Conservation (phyloP, 2,888 invertebrate species). For the Stegophylla sp. region DNA sequence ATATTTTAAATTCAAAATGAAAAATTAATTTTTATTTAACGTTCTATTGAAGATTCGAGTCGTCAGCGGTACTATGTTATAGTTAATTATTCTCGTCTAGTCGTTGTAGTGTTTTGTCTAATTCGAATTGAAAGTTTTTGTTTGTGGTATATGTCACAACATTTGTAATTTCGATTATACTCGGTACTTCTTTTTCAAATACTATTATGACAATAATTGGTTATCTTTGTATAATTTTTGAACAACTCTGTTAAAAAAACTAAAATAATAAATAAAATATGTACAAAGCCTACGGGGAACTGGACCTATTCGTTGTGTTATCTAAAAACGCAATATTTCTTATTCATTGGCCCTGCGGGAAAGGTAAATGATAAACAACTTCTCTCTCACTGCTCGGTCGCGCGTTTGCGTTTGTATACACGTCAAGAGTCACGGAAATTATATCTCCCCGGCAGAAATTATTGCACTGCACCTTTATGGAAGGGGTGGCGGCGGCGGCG, state of each 20-base stretch:
- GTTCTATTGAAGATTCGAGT: too few species aligned
- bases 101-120: too few species aligned
- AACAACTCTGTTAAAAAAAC: background rate
- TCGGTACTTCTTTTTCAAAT: too few species aligned
- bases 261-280: constrained; percentile 1
- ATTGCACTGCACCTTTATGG: constrained; percentile 15
- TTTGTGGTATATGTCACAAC: too few species aligned
- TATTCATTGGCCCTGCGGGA: constrained; percentile 57
- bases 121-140: too few species aligned
- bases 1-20: too few species aligned
- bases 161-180: too few species aligned
- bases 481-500: background rate
- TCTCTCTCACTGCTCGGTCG: constrained; percentile 14
- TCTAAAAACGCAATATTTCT: constrained; percentile 21
- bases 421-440: constrained; percentile 42
- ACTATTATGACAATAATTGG: too few species aligned
- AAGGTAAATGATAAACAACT: constrained; percentile 32
- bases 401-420: constrained; percentile 45
- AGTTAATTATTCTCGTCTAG: too few species aligned
- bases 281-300: background rate
- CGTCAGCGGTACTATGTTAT: too few species aligned
- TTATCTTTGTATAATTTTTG: background rate
- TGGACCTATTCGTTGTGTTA: background rate
- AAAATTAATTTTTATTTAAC: too few species aligned
- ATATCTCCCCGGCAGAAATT: constrained; percentile 19